phyloP scores from a whole-genome alignment of 2,888 invertebrate species.

The Stratiomys singularior region DNA sequence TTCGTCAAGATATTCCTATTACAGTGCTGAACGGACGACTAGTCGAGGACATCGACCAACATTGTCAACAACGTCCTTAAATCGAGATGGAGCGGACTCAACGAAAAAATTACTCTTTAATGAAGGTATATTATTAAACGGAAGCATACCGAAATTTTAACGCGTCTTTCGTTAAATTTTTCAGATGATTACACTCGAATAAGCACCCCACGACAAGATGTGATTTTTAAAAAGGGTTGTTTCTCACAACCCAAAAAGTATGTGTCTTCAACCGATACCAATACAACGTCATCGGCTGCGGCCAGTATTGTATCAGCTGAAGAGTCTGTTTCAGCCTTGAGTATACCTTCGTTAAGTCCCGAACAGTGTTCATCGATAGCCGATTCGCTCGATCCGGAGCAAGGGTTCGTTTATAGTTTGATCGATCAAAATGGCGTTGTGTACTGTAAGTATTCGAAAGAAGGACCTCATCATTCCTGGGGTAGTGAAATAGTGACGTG shows the following conservation, averaged over 20 bases:
- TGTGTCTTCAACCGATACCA: conserved; percentile 51
- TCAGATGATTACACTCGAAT: conserved; percentile 76
- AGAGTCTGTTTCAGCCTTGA: conserved; percentile 52
- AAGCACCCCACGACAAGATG: conserved; percentile 76
- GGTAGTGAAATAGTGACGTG: neutral
- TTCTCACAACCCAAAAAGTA: conserved; percentile 65
- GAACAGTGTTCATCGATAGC: conserved; percentile 52
- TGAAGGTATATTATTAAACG: conserved; percentile 49
- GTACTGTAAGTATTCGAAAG: conserved; percentile 67
- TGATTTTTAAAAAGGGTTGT: conserved; percentile 77
- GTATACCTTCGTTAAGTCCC: conserved; percentile 53
- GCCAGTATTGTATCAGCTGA: conserved; percentile 54
- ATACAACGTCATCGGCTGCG: conserved; percentile 53
- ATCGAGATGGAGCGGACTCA: conserved; percentile 45
- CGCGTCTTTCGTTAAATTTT: conserved; percentile 20
- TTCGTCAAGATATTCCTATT: conserved; percentile 40
- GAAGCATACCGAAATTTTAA: neutral
- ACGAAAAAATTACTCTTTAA: conserved; percentile 51
- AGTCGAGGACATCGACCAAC: conserved; percentile 43
- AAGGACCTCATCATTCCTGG: no score
- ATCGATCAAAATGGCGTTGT: conserved; percentile 67
- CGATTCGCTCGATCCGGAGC: conserved; percentile 52
- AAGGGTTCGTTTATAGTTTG: conserved; percentile 60
- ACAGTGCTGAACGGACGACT: conserved; percentile 45
- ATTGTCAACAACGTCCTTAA: neutral